These are phyloP conservation scores for Torymus aiolomorphi DNA, from an alignment of 2,888 invertebrate genomes.

Conservation along the genomic window DNA sequence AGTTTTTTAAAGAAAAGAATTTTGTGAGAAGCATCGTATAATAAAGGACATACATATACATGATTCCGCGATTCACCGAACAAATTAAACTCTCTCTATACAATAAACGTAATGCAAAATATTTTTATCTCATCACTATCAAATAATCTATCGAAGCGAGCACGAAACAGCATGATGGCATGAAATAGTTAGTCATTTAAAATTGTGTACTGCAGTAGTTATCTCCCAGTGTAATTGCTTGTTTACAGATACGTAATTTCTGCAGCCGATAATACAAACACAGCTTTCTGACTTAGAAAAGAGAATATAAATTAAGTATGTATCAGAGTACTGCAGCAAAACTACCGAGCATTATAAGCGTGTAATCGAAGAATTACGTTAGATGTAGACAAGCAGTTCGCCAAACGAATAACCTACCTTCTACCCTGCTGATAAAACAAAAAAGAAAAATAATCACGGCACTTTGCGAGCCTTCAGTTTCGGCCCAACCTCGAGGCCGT, in stretches of 20 bases:
- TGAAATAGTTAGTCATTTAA: slow-evolving; percentile 19
- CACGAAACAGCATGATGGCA: slow-evolving; percentile 50
- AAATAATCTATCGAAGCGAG: slow-evolving; percentile 4
- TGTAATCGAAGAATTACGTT: neutral
- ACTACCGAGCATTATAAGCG: no score
- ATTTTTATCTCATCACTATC: slow-evolving; percentile 4
- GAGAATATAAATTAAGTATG: no score
- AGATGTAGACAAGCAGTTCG: slow-evolving; percentile 57
- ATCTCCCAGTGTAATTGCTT: slow-evolving; percentile 21
- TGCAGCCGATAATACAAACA: no score
- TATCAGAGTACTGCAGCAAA: no score
- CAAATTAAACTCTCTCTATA: no score
- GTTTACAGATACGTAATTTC: slow-evolving; percentile 7
- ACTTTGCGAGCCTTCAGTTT: slow-evolving; percentile 74
- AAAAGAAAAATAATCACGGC: slow-evolving; percentile 63
- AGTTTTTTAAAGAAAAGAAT: slow-evolving; percentile 12
- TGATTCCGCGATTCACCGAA: neutral
- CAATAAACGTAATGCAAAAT: neutral
- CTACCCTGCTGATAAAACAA: slow-evolving; percentile 63
- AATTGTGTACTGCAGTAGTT: slow-evolving; percentile 16
- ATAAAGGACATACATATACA: neutral
- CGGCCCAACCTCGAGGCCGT: slow-evolving; percentile 35
- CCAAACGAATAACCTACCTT: slow-evolving; percentile 64
- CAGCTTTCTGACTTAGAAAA: no score
- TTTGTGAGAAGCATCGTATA: neutral